These are phyloP conservation scores for Trypoxylon attenuatum DNA, from an alignment of 2,888 invertebrate genomes.

Conservation along the genomic window DNA sequence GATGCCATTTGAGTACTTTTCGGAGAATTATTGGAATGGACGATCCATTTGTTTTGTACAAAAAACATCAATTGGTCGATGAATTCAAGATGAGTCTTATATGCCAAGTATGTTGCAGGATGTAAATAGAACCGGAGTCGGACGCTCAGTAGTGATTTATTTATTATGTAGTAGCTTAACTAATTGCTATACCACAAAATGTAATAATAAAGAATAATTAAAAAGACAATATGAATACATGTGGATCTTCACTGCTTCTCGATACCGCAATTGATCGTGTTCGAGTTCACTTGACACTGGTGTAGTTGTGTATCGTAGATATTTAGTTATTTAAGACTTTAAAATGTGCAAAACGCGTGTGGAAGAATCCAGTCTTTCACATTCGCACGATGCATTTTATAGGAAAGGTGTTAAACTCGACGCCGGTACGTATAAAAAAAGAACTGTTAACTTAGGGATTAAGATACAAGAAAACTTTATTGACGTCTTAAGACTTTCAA, in stretches of 20 bases:
- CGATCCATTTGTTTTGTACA: too few relatives aligned
- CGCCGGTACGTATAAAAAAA: constrained; percentile 22
- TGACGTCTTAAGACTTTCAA: constrained; percentile 42
- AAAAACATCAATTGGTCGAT: constrained; percentile 3
- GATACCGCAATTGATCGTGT: constrained; percentile 14
- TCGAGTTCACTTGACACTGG: constrained; percentile 12
- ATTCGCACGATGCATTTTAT: constrained; percentile 1
- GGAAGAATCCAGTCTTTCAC: constrained; percentile 9
- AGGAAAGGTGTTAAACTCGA: constrained; percentile 9
- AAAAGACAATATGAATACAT: constrained; percentile 33
- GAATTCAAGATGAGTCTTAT: background rate
- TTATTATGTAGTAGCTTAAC: constrained; percentile 46
- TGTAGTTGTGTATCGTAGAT: constrained; percentile 18
- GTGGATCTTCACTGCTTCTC: constrained; percentile 20
- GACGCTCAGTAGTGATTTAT: constrained; percentile 44
- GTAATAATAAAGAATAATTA: constrained; percentile 43
- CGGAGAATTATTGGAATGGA: background rate
- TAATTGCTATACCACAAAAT: constrained; percentile 38
- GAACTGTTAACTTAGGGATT: constrained; percentile 22
- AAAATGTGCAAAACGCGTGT: constrained; percentile 14
- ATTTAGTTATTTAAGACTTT: constrained; percentile 18
- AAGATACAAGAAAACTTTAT: constrained; percentile 59
- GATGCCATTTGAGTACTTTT: background rate
- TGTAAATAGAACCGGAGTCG: constrained; percentile 53
- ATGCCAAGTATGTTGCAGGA: constrained; percentile 21